Evolutionary conservation across 2,113 vertebrate species (phyloP), one percentile per base, ranked within the genome.

Genomic region (Thunnus maccoyii): DNA sequence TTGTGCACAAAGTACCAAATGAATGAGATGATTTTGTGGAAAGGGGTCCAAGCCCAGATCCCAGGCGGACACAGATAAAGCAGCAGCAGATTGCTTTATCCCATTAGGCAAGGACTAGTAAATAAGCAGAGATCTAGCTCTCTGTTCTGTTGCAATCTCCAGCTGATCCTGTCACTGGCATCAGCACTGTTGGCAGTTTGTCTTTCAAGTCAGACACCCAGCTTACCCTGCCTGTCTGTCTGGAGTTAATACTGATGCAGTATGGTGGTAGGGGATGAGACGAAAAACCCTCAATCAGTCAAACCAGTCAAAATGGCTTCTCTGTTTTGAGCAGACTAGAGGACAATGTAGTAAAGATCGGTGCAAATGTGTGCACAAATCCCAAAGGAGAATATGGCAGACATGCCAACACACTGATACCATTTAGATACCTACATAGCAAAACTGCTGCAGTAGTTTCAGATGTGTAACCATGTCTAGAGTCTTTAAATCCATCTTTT

Each of bases 51-150:
- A 86, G 61, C 50, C 54, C n/a, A 46, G 80, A 89, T 90, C 83
- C 82, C 86, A 84, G 71, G 65, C 58, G 15, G 54, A 65, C 78
- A n/a, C 72, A 84, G 91, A 93, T 92, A 86, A 88, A 90, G 86
- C 86, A 90, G 83, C 80, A 88, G 83, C 89, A 92, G 89, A 88
- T 93, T 90, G 89, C 79, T 91, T 84, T 81, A 91, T 93, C 92
- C 87, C 89, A 92, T 93, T 93, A 93, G 87, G 71, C 90, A 70
- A 85, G 88, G 91, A 80, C 65, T 75, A 30, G 82, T 91, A 82
- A 91, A 92, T 76, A 88, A 83, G 82, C 79, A 80, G 84, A 88
- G 80, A 91, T 88, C 84, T 66, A 74, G 54, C 80, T 81, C 85
- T 83, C 80, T 75, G 56, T 83, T 84, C 76, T 85, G 76, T 62